Conservation (phyloP, 37 sponge, comb jelly and placozoan species). For the Spongilla lacustris region DNA sequence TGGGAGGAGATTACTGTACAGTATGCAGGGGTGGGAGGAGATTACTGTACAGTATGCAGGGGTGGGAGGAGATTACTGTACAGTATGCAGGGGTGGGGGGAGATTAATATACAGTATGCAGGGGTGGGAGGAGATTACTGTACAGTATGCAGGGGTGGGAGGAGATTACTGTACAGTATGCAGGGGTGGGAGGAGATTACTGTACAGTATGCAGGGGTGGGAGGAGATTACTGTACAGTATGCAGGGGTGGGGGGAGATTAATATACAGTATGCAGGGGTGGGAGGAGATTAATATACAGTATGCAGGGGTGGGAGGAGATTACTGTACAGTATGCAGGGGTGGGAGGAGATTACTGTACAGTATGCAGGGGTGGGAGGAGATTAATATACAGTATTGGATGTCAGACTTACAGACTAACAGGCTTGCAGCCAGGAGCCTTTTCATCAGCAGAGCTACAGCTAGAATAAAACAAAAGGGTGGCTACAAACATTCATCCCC, state of each 20-base stretch:
- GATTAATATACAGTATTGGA: neutral
- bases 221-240: neutral
- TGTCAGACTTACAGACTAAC: constrained; percentile 52
- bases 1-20: too few species aligned
- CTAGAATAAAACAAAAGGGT: neutral
- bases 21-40: neutral
- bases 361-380: neutral
- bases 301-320: neutral
- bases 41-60: too few species aligned
- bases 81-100: too few species aligned
- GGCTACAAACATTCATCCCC: neutral
- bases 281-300: neutral
- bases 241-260: neutral
- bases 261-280: neutral
- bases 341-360: neutral
- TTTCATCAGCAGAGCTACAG: constrained; percentile 33
- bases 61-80: too few species aligned
- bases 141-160: too few species aligned
- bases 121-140: neutral
- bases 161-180: neutral
- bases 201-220: neutral
- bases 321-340: neutral
- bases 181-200: neutral
- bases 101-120: too few species aligned
- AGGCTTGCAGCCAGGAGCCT: constrained; percentile 54